Base-by-base conservation (phyloP, 2,888 invertebrate genomes). In the Drosophila yooni region DNA sequence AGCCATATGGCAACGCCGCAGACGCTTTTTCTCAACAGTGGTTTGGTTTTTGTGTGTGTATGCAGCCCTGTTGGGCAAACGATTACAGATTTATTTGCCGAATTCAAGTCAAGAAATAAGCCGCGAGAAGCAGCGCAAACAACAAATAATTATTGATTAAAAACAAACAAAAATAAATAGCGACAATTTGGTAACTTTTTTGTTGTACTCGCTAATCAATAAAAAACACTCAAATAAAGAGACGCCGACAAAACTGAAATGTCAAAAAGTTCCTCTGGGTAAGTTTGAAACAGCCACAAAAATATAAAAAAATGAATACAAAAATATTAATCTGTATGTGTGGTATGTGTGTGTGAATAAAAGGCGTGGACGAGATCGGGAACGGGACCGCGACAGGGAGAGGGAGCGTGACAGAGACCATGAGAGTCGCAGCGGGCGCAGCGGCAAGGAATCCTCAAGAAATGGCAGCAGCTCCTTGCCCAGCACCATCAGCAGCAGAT, bases 371-470 rank as follows among this genome's bases (percentile, higher is more conserved):
- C 78, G 90, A 21, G 90, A 90, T 0, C 65, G 84, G 7, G 81
- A 79, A 0, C 73, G 89, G 34, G 88, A 88, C 10, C 82, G 92
- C 7, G 91, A 92, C 21, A 81, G 91, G 21, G 91, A 91, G n/a
- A 36, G 89, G 27, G 88, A 88, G 4, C 81, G 92, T 6, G 92
- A 90, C 13, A 82, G 91, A 31, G 83, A 91, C 3, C 89, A 92
- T 33, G 88, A 79, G 5, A 51, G 69, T 18, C 76, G 79, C 33
- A 53, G 85, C 5, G 74, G 63, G 8, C 76, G 79, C 21, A 43
- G 43, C 15, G 31, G 31, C n/a, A 29, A 29, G 5, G 57, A 91
- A 53, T 79, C 88, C n/a, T 82, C 86, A 10, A 89, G 92, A 4
- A 90, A 91, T 11, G 88, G 87, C 10, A 79, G 86, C 11, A 76